Percentiles rank a stretch among this genome's conserved stretches.
Conservation (phyloP, 2,113 vertebrate genomes). For the Bungarus multicinctus region DNA sequence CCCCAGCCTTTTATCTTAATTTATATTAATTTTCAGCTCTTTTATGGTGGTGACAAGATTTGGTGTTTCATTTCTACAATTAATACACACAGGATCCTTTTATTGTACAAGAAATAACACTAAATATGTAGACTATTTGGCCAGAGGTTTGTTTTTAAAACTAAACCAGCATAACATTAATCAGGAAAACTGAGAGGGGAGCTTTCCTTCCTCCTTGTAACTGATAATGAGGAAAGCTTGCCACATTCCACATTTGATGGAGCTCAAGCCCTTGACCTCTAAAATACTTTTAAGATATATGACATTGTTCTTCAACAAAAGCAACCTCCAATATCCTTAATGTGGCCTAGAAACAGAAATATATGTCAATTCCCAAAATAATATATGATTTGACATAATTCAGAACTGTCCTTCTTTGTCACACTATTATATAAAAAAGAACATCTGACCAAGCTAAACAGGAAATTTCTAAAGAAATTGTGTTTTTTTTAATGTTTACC, state of each 20-base stretch:
- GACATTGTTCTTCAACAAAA: neutral
- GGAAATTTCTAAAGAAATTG: neutral
- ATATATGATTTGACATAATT: neutral
- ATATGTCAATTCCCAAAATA: neutral
- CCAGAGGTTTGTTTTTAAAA: neutral
- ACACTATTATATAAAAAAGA: neutral
- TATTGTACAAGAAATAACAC: neutral
- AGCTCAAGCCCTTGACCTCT: neutral
- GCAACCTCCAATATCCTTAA: neutral
- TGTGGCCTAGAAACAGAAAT: neutral
- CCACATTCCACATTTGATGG: neutral
- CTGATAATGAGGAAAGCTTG: neutral
- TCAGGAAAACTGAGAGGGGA: neutral
- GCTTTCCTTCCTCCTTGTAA: neutral
- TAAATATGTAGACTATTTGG: neutral
- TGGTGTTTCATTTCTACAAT: neutral
- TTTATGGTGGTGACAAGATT: neutral
- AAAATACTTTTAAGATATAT: neutral
- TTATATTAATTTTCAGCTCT: no score
- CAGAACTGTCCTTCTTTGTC: neutral
- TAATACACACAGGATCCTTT: neutral
- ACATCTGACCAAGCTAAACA: fast-evolving
- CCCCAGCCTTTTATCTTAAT: neutral
- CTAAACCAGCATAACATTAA: neutral
- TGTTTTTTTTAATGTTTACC: neutral